Percentiles rank a stretch among this genome's conserved stretches.
These are phyloP conservation scores for Corythoichthys intestinalis DNA, from an alignment of 2,113 vertebrate genomes.

Conservation along the genomic window DNA sequence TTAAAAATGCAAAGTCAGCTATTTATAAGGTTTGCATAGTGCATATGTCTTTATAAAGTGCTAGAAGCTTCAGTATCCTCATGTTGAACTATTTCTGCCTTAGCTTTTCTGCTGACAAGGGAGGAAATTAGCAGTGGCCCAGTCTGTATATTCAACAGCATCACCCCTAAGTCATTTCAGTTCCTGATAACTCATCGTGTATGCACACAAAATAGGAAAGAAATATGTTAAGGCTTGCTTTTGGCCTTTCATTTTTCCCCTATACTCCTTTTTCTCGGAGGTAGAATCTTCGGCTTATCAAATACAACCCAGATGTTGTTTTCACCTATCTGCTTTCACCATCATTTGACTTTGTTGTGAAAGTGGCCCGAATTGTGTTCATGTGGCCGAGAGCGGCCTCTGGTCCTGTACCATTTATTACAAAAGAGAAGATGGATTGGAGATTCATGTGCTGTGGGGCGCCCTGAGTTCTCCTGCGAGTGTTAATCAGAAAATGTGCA, in stretches of 20 bases:
- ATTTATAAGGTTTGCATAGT: constrained; percentile 7
- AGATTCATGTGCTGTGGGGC: constrained; percentile 47
- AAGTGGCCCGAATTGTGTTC: constrained; percentile 40
- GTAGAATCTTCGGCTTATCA: constrained; percentile 42
- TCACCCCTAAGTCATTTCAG: constrained; percentile 34
- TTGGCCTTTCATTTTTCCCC: background rate
- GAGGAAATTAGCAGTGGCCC: constrained; percentile 21
- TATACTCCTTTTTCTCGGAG: constrained; percentile 18
- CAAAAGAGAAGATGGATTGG: constrained; percentile 44
- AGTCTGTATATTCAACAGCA: constrained; percentile 8
- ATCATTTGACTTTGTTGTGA: constrained; percentile 53
- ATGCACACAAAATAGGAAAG: constrained; percentile 17
- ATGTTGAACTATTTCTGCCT: constrained; percentile 30
- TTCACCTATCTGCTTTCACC: constrained; percentile 49
- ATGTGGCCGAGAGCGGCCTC: constrained; percentile 26
- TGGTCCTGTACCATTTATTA: constrained; percentile 32
- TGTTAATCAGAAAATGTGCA: constrained; percentile 54
- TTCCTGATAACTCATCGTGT: constrained; percentile 15
- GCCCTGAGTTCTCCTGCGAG: constrained; percentile 36
- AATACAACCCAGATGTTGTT: constrained; percentile 57
- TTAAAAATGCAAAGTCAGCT: constrained; percentile 9
- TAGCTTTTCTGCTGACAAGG: constrained; percentile 26
- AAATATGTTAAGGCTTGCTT: constrained; percentile 28
- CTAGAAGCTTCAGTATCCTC: constrained; percentile 8
- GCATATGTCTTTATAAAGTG: constrained; percentile 6